These are phyloP conservation scores for Tortrix viridana DNA, from an alignment of 2,888 invertebrate species.

Conservation along the genomic window DNA sequence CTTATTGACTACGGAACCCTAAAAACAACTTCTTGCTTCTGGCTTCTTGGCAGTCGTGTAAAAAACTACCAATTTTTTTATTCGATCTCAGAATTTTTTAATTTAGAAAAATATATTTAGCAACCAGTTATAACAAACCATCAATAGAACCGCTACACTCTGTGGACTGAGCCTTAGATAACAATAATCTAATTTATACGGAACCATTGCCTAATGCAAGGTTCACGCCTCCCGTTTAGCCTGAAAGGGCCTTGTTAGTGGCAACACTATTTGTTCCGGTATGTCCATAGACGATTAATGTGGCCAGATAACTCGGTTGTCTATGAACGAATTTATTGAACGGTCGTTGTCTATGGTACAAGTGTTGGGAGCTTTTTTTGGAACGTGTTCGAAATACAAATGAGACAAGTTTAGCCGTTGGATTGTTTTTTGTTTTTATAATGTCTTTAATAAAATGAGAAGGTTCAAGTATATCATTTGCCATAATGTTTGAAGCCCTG, in stretches of 20 bases:
- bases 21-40: no score
- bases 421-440: no score
- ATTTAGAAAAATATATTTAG: no score
- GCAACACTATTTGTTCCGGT: conserved; percentile 58
- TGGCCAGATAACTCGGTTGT: conserved; percentile 55
- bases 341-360: conserved; percentile 35
- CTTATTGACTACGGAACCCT: no score
- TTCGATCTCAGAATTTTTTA: no score
- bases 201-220: conserved; percentile 4
- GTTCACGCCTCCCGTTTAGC: conserved; percentile 13
- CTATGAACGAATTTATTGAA: conserved; percentile 52
- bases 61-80: no score
- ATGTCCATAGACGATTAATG: conserved; percentile 60
- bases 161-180: no score
- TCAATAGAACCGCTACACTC: no score
- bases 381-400: background rate
- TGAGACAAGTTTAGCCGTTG: no score
- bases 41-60: no score
- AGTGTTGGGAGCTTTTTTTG: conserved; percentile 5
- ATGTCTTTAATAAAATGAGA: no score
- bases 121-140: no score
- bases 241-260: conserved; percentile 51
- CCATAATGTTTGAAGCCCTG: background rate
- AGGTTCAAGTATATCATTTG: background rate
- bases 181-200: background rate